phyloP scores from a whole-genome alignment of 2,797 vertebrate species.

The Eospalax fontanierii region DNA sequence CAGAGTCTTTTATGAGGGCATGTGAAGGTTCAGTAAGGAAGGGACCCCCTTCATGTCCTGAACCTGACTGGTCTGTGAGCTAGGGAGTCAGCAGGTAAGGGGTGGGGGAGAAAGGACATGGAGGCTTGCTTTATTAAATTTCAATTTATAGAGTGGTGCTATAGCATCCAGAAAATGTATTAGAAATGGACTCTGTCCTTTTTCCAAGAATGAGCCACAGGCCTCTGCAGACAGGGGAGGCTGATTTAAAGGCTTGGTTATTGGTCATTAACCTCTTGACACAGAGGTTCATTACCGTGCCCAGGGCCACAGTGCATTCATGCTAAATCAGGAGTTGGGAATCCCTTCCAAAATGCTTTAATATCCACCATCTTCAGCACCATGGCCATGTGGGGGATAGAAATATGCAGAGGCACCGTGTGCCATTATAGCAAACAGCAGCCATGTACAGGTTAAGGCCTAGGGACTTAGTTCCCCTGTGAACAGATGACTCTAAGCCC shows the following conservation, averaged over 20 bases:
- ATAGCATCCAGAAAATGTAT: slow-evolving; percentile 18
- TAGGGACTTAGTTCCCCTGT: not conserved
- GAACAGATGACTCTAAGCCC: not conserved
- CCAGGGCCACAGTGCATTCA: not conserved
- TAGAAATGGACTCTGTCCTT: slow-evolving; percentile 59
- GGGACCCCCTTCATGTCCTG: not conserved
- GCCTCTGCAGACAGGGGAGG: slow-evolving; percentile 8
- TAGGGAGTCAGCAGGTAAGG: not conserved
- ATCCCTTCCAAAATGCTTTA: slow-evolving; percentile 54
- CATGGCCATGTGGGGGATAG: not conserved
- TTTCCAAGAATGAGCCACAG: slow-evolving; percentile 58
- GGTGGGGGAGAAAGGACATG: not conserved
- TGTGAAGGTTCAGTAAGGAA: not conserved
- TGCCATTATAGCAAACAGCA: not conserved
- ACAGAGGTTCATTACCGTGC: slow-evolving; percentile 53
- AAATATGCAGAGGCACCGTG: not conserved
- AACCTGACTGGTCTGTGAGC: not conserved
- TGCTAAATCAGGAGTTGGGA: slow-evolving; percentile 71
- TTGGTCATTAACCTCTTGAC: slow-evolving; percentile 68
- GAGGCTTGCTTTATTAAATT: slow-evolving; percentile 57
- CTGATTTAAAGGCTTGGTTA: slow-evolving; percentile 77
- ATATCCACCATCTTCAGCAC: not conserved
- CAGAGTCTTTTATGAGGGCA: not conserved
- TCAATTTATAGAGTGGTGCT: slow-evolving; percentile 40
- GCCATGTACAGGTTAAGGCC: not conserved